These are phyloP conservation scores for Dysidea cf. avara DNA, from an alignment of 37 sponge, comb jelly and placozoan species.

Conservation along the genomic window DNA sequence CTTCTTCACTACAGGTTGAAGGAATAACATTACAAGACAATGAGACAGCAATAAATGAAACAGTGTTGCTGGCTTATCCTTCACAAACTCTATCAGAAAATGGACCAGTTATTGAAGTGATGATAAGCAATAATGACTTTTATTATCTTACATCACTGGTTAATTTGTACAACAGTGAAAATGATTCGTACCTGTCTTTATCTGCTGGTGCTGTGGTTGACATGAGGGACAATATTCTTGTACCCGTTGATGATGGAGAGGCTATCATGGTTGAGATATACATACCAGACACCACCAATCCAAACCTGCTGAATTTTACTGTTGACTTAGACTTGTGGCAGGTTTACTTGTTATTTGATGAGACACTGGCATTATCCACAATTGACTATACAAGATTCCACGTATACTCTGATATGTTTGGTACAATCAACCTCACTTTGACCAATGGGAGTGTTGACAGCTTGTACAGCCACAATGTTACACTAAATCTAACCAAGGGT, in stretches of 20 bases:
- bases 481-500: slow-evolving; percentile 38
- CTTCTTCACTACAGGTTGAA: slow-evolving; percentile 48
- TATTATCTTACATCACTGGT: slow-evolving; percentile 66
- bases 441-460: slow-evolving; percentile 60
- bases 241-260: slow-evolving; percentile 34
- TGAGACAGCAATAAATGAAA: slow-evolving; percentile 17
- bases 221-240: slow-evolving; percentile 79
- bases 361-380: slow-evolving; percentile 64
- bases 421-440: slow-evolving; percentile 61
- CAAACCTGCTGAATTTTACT: slow-evolving; percentile 74
- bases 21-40: slow-evolving; percentile 75
- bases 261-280: slow-evolving; percentile 50
- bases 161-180: slow-evolving; percentile 60
- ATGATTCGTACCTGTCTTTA: slow-evolving; percentile 71
- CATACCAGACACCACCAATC: slow-evolving; percentile 59
- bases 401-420: slow-evolving; percentile 56
- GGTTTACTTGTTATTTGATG: slow-evolving; percentile 72
- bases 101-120: slow-evolving; percentile 33
- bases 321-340: slow-evolving; percentile 78
- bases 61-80: slow-evolving; percentile 24
- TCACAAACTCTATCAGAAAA: slow-evolving; percentile 21
- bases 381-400: slow-evolving; percentile 72
- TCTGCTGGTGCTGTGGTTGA: slow-evolving; percentile 58
- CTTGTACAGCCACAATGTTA: slow-evolving; percentile 62
- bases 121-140: slow-evolving; percentile 59